Base-by-base conservation (phyloP, 2,888 invertebrate genomes). In the Dinocampus coccinellae region DNA sequence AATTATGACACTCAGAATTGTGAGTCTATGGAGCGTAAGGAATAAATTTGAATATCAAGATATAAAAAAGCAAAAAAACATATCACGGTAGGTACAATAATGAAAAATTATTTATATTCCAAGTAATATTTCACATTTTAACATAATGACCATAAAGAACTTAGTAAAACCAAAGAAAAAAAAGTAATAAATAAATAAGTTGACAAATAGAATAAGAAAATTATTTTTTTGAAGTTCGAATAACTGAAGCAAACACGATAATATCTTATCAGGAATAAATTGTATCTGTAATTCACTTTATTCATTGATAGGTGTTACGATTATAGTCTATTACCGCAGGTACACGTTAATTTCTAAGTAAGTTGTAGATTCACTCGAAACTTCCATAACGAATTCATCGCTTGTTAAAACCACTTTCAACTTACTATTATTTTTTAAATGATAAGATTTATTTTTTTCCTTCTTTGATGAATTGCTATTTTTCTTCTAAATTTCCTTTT, bases 201-300 rank as follows among this genome's bases (percentile, higher is more conserved):
- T n/a, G n/a, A n/a, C n/a, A n/a, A n/a, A n/a, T n/a, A n/a, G n/a
- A n/a, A n/a, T n/a, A n/a, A n/a, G n/a, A n/a, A n/a, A n/a, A n/a
- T n/a, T n/a, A n/a, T n/a, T n/a, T n/a, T n/a, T n/a, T n/a, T n/a
- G n/a, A n/a, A 39, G n/a, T 13, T 62, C 33, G 64, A 53, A 34
- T 34, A 64, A 64, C 53, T 64, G 29, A 53, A 34, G 34, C 52
- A 53, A 64, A 53, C 33, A 52, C 29, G 26, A 64, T 64, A 53
- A 53, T 16, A 16, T 47, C 47, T 16, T 22, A 34, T 22, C 7
- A 53, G 20, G 7, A 66, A 57, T 39, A 57, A 66, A 33, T 66
- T 66, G 39, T 24, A 57, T n/a, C n/a, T n/a, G n/a, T 66, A 66
- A 66, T 29, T 22, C 53, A 64, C 64, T 64, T 64, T 53, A 47